Base-by-base conservation (phyloP, 2,113 vertebrate genomes). In the Carollia perspicillata region DNA sequence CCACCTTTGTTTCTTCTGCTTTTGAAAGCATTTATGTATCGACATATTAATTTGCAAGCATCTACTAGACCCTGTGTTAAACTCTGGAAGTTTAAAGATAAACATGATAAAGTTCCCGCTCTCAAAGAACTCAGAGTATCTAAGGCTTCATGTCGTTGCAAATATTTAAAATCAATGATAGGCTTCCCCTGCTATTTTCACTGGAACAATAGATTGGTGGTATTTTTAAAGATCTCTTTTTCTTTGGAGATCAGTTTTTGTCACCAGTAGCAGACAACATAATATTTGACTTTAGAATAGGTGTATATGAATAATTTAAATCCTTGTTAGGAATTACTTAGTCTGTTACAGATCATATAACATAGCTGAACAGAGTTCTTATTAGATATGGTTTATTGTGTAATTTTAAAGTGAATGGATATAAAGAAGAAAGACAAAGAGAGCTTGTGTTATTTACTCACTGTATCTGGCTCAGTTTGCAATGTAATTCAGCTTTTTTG, bases 381-480 rank as follows among this genome's bases (percentile, higher is more conserved):
- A 83, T 90, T 75, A 94, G 0, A 16, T 55, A 11, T 55, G 23
- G 33, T 84, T 14, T 37, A 84, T 8, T 26, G 63, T 84, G 44
- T 42, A 66, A 28, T 84, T 95, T 94, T 75, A 96, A 96, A 80
- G 84, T 71, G 14, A 95, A 92, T 5, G 72, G 0, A 66, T 93
- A 92, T 94, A 18, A 79, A 91, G 88, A 95, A 74, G 74, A 35
- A 86, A 71, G 2, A 6, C 40, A 22, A 85, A 84, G 13, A 96
- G 49, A 94, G 2, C 8, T 40, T 53, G 0, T 60, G 12, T 81
- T 95, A 42, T 78, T 93, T 90, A 14, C 58, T 84, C 14, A 51
- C 33, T 88, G 1, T 72, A 40, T 51, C 22, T 33, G 47, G 68
- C 47, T 74, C 47, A 55, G 23, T 84, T 83, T 86, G 17, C 17